A percentile compares a stretch with the other conserved stretches of the same genome.
phyloP scores from a whole-genome alignment of 92 coral and sea anemone genomes.

The Epizoanthus ramosus region DNA sequence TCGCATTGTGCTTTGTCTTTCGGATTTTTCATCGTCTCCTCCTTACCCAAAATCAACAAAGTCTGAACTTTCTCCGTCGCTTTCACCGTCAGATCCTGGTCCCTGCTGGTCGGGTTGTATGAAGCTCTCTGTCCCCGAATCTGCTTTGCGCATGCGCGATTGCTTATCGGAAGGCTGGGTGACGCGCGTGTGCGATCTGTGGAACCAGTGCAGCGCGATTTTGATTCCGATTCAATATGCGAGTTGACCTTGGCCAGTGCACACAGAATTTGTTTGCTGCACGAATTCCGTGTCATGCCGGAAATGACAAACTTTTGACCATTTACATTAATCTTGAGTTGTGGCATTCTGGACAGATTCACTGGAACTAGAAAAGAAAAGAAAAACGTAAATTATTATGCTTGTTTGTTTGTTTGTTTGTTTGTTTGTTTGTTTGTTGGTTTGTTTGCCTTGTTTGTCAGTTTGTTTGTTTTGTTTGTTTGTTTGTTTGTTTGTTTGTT shows the following conservation, averaged over 20 bases:
- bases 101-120: background rate
- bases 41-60: constrained; percentile 26
- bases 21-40: constrained; percentile 12
- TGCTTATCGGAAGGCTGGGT: background rate
- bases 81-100: background rate
- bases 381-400: background rate
- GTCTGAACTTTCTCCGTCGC: constrained; percentile 3
- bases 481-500: too few relatives aligned
- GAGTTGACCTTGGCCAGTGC: constrained; percentile 78
- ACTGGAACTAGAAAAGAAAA: background rate
- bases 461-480: too few relatives aligned
- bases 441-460: background rate
- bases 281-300: constrained; percentile 65
- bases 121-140: too few relatives aligned
- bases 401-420: background rate
- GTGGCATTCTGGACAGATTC: constrained; percentile 64
- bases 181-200: background rate
- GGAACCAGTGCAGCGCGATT: background rate
- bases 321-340: constrained; percentile 72
- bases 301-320: constrained; percentile 77
- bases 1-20: constrained; percentile 34
- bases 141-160: constrained; percentile 9
- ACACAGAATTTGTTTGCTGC: constrained; percentile 78
- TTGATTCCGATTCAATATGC: constrained; percentile 12
- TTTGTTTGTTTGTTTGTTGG: background rate